phyloP scores from a whole-genome alignment of 1,140 invertebrate genomes.

The Drosophila paulistorum region DNA sequence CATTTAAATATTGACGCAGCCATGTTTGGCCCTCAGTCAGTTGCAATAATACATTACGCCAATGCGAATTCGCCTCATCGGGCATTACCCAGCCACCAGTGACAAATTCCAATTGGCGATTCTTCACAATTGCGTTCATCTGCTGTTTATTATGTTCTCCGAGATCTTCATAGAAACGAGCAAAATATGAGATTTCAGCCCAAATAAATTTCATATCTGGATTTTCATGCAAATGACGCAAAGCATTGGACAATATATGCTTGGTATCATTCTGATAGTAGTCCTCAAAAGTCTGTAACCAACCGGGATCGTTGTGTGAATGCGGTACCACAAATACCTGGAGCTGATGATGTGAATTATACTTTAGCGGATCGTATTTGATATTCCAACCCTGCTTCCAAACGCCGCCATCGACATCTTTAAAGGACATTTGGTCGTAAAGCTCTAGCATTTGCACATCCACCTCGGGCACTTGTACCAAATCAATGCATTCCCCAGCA shows the following conservation, averaged over 20 bases:
- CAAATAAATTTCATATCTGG: conserved; percentile 96
- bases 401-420: conserved; percentile 97
- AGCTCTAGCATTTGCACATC: conserved; percentile 90
- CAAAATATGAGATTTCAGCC: conserved; percentile 97
- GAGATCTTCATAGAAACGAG: conserved; percentile 95
- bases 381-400: conserved; percentile 99
- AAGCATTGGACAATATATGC: conserved; percentile 95
- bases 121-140: conserved; percentile 88
- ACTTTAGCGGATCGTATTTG: conserved; percentile 90
- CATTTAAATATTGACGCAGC: conserved; percentile 92
- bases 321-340: conserved; percentile 98
- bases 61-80: conserved; percentile 98
- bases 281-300: conserved; percentile 97
- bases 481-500: conserved; percentile 52
- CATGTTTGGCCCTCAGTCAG: conserved; percentile 97
- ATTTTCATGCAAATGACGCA: conserved; percentile 91
- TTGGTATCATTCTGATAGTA: conserved; percentile 95
- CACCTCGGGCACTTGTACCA: conserved; percentile 63
- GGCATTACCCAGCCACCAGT: conserved; percentile 99
- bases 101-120: conserved; percentile 91
- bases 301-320: conserved; percentile 99
- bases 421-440: conserved; percentile 94
- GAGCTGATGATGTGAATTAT: conserved; percentile 91
- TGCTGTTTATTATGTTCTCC: conserved; percentile 86
- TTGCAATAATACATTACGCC: conserved; percentile 95